Percentiles rank a stretch among this genome's conserved stretches.
These are phyloP conservation scores for Salticus scenicus DNA, from an alignment of 2,888 invertebrate genomes.

Conservation along the genomic window DNA sequence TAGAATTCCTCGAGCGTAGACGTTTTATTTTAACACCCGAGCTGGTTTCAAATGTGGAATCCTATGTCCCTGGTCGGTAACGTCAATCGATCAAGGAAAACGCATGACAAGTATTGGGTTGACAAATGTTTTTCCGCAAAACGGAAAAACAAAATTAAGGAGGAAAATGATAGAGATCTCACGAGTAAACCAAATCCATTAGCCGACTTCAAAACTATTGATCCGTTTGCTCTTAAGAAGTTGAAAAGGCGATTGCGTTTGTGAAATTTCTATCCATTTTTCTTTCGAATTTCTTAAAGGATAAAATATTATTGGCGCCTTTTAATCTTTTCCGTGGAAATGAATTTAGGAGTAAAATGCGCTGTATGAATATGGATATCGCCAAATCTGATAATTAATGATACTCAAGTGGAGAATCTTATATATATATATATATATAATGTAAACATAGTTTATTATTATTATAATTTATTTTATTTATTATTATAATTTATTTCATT, in stretches of 20 bases:
- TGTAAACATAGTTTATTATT: too few relatives aligned
- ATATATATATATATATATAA: too few relatives aligned
- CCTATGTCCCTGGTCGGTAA: not conserved
- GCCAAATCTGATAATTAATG: too few relatives aligned
- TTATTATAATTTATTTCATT: too few relatives aligned
- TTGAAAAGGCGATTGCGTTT: slow-evolving; percentile 6
- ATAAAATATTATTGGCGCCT: not conserved
- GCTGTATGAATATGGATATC: not conserved
- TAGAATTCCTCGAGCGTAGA: slow-evolving; percentile 53
- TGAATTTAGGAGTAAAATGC: not conserved
- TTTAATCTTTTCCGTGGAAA: not conserved
- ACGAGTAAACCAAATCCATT: slow-evolving; percentile 11
- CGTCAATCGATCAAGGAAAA: slow-evolving; percentile 11
- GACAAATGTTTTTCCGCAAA: slow-evolving; percentile 4
- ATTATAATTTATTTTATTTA: too few relatives aligned
- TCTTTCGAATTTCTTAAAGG: not conserved
- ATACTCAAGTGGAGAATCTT: too few relatives aligned
- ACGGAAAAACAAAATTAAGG: slow-evolving; percentile 3
- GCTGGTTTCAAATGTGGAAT: slow-evolving; percentile 6
- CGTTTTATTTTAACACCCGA: slow-evolving; percentile 43
- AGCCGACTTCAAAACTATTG: not conserved
- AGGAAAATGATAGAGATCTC: slow-evolving; percentile 10
- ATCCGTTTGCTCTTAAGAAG: slow-evolving; percentile 7
- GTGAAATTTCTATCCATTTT: slow-evolving; percentile 6
- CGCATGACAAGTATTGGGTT: slow-evolving; percentile 5